These are phyloP conservation scores for Hydropsyche tenuis DNA, from an alignment of 1,140 invertebrate species.

Conservation along the genomic window DNA sequence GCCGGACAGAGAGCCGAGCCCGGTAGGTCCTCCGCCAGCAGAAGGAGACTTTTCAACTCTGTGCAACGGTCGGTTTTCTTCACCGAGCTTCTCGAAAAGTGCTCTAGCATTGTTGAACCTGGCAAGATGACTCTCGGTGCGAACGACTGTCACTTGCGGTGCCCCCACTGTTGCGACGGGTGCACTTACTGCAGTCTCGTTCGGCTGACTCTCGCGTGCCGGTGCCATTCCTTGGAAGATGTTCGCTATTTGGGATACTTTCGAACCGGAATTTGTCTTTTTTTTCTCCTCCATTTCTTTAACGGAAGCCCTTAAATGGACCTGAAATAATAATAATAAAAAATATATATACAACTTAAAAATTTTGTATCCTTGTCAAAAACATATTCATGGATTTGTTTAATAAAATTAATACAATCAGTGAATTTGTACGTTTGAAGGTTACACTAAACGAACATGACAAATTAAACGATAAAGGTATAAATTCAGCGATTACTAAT, in stretches of 20 bases:
- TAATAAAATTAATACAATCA: no score
- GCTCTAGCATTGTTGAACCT: conserved; percentile 92
- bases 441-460: no score
- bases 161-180: conserved; percentile 56
- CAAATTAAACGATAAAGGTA: no score
- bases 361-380: no score
- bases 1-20: conserved; percentile 68
- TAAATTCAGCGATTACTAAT: no score
- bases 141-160: conserved; percentile 74
- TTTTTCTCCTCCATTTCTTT: conserved; percentile 73
- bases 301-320: conserved; percentile 44
- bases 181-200: conserved; percentile 54
- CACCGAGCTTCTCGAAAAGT: conserved; percentile 90
- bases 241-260: conserved; percentile 89
- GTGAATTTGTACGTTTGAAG: no score
- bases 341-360: no score
- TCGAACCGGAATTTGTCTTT: conserved; percentile 70
- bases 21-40: conserved; percentile 56
- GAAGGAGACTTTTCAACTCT: conserved; percentile 61
- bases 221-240: conserved; percentile 76
- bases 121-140: conserved; percentile 87
- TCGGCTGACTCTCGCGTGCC: conserved; percentile 54
- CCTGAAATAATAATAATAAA: conserved; percentile 36
- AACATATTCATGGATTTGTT: no score
- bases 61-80: conserved; percentile 68